Evolutionary conservation across 30 jellyfish, hydroid and myxozoan species (phyloP).

Genomic region (Turritopsis dohrnii): DNA sequence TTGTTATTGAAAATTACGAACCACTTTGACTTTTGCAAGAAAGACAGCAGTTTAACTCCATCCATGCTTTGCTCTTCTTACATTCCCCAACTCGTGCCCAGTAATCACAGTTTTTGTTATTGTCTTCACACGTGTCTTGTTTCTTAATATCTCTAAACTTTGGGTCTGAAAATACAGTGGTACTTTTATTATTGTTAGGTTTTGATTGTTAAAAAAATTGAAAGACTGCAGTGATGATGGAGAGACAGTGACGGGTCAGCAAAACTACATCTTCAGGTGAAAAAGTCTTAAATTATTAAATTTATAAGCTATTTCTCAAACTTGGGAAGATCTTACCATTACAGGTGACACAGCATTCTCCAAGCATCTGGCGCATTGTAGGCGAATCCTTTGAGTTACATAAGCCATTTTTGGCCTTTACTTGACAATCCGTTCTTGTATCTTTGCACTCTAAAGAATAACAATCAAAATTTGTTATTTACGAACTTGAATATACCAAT

Average conservation of each 20-base stretch:
- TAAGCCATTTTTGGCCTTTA: background rate
- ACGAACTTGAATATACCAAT: background rate
- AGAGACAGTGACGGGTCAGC: background rate
- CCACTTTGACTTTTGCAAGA: conserved; percentile 4
- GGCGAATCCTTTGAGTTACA: background rate
- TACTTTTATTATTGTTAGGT: background rate
- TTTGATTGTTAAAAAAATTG: too few relatives aligned
- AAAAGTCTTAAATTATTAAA: too few relatives aligned
- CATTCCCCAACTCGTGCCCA: background rate
- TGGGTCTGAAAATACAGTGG: background rate
- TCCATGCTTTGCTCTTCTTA: background rate
- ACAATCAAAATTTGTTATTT: background rate
- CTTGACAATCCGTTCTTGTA: background rate
- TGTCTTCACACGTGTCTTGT: background rate
- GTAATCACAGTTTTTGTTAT: background rate
- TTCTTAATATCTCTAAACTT: background rate
- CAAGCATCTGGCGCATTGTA: background rate
- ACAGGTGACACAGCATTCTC: conserved; percentile 10
- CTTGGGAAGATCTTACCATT: too few relatives aligned
- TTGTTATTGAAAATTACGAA: too few relatives aligned
- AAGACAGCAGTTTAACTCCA: background rate
- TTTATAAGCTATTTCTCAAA: too few relatives aligned
- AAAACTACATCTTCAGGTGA: background rate
- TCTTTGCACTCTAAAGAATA: background rate
- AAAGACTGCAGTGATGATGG: background rate